Percentiles rank a stretch among this genome's conserved stretches.
Conservation (phyloP, 2,888 invertebrate species). For the Euplagia quadripunctaria region DNA sequence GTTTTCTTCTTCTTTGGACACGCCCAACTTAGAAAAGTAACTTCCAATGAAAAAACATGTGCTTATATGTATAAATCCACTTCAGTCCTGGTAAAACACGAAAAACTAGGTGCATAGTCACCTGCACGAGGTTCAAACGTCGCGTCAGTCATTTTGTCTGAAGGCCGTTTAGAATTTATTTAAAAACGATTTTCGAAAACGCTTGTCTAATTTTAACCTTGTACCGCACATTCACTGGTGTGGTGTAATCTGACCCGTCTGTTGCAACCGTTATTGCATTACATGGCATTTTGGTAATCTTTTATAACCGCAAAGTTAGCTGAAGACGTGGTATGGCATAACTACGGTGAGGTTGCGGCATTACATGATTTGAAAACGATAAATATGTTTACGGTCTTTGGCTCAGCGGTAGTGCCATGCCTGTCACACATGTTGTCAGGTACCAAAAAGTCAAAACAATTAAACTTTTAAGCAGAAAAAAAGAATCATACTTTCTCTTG, state of each 20-base stretch:
- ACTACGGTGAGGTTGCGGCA: constrained; percentile 1
- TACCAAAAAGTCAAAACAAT: no score
- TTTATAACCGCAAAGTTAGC: constrained; percentile 14
- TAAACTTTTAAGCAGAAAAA: no score
- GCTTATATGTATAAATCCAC: no score
- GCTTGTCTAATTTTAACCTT: background rate
- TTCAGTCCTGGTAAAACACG: background rate
- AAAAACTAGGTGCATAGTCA: background rate
- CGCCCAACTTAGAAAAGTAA: no score
- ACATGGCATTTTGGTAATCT: constrained; percentile 6
- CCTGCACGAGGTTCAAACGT: background rate
- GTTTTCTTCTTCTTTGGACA: no score
- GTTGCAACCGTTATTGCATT: constrained; percentile 8
- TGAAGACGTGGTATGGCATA: constrained; percentile 4
- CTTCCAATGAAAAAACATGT: no score
- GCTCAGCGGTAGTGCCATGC: no score
- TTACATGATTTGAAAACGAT: background rate
- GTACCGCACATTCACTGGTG: constrained; percentile 7
- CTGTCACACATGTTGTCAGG: no score
- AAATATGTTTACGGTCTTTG: no score
- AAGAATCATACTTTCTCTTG: no score
- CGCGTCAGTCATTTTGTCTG: background rate
- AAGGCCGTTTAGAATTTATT: background rate
- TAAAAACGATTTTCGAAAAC: constrained; percentile 6
- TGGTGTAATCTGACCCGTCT: background rate